A percentile compares a stretch with the other conserved stretches of the same genome.
Conservation (phyloP, 2,888 invertebrate genomes). For the Heliconius sara region DNA sequence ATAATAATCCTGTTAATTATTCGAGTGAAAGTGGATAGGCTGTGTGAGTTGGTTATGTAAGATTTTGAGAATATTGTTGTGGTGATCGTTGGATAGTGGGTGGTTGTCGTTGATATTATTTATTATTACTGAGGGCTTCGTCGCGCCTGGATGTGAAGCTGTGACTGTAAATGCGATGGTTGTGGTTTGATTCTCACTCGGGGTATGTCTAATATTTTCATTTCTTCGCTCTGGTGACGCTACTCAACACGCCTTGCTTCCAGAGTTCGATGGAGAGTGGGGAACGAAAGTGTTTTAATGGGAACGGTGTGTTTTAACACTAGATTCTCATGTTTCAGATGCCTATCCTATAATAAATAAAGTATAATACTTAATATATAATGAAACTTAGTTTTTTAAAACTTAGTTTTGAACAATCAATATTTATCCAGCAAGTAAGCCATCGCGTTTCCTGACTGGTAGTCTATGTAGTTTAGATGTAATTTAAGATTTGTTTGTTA, state of each 20-base stretch:
- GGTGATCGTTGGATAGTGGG: neutral
- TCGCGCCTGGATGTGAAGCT: too few relatives aligned
- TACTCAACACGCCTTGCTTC: too few relatives aligned
- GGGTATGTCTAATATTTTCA: neutral
- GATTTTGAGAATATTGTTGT: neutral
- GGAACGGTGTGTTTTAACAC: neutral
- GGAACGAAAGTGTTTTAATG: neutral
- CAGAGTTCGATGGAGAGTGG: neutral
- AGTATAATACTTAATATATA: too few relatives aligned
- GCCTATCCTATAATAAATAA: neutral
- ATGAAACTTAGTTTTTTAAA: too few relatives aligned
- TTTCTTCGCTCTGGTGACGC: neutral
- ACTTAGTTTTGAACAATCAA: too few relatives aligned
- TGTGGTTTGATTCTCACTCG: neutral
- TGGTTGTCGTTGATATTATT: neutral
- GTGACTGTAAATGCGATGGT: neutral
- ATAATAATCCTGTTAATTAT: slow-evolving; percentile 27
- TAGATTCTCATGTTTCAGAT: neutral
- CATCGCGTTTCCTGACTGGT: too few relatives aligned
- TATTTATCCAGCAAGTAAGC: too few relatives aligned
- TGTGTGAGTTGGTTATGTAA: slow-evolving; percentile 24
- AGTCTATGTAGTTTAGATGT: too few relatives aligned
- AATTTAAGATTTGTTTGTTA: too few relatives aligned
- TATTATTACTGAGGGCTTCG: neutral
- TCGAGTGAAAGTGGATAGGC: slow-evolving; percentile 34